Evolutionary conservation across 2,113 vertebrate genomes (phyloP).

Genomic region (Chaetops frenatus): DNA sequence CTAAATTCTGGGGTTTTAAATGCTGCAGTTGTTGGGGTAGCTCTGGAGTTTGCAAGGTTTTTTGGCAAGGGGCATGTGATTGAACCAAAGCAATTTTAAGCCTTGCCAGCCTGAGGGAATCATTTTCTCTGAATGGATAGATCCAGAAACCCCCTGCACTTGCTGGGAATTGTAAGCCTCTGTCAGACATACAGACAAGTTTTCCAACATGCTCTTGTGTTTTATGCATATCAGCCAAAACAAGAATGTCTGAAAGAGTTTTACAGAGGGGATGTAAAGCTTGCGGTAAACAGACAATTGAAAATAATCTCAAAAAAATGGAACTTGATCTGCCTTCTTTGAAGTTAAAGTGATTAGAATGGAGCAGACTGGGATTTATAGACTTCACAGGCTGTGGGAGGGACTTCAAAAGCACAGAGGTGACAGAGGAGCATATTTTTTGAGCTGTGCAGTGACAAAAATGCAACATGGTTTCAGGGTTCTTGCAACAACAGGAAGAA

Average conservation of each 20-base stretch:
- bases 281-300: background rate
- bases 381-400: background rate
- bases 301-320: background rate
- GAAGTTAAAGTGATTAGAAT: conserved; percentile 37
- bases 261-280: background rate
- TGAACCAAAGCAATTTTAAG: background rate
- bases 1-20: background rate
- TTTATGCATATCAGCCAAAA: background rate
- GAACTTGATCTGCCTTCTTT: background rate
- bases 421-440: background rate
- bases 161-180: background rate
- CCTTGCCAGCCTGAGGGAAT: background rate
- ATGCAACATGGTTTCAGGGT: background rate
- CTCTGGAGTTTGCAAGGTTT: background rate
- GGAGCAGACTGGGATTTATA: background rate
- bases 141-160: background rate
- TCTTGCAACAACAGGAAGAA: background rate
- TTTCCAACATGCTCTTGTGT: background rate
- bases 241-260: background rate
- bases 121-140: accelerated
- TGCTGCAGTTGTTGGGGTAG: background rate
- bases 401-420: conserved; percentile 33
- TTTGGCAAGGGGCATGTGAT: background rate
- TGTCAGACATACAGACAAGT: background rate
- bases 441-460: background rate